Percentiles rank a stretch among this genome's conserved stretches.
phyloP scores from a whole-genome alignment of 2,888 invertebrate species.

The Drosophila meridionalis region DNA sequence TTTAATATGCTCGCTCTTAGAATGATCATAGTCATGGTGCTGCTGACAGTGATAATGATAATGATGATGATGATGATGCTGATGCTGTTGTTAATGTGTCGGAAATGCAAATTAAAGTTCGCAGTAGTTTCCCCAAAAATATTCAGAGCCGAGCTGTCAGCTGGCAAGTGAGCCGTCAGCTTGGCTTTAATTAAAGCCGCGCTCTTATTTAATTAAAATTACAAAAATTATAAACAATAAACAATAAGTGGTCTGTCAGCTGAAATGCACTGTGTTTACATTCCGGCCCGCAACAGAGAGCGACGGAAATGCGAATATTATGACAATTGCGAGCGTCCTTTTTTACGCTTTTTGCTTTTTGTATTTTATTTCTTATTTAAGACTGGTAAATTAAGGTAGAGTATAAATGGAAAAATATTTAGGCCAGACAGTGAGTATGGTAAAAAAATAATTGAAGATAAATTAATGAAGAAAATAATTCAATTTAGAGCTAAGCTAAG shows the following conservation, averaged over 20 bases:
- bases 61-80: constrained; percentile 9
- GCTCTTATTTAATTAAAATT: constrained; percentile 75
- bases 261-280: constrained; percentile 60
- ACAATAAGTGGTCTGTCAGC: constrained; percentile 47
- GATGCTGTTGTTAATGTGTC: constrained; percentile 27
- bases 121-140: constrained; percentile 23
- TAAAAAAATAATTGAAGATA: not conserved
- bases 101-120: constrained; percentile 67
- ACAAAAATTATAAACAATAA: constrained; percentile 77
- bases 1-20: constrained; percentile 30
- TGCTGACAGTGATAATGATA: constrained; percentile 1
- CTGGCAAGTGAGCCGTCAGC: constrained; percentile 76
- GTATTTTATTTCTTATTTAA: constrained; percentile 39
- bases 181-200: constrained; percentile 55
- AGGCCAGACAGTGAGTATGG: not conserved
- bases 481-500: too few species aligned
- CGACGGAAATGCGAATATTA: constrained; percentile 45
- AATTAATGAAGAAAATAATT: not conserved
- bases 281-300: constrained; percentile 42
- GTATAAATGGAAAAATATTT: constrained; percentile 16
- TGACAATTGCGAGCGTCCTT: constrained; percentile 48
- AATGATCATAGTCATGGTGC: not conserved
- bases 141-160: constrained; percentile 15
- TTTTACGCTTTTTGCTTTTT: constrained; percentile 30
- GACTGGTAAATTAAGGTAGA: constrained; percentile 5